phyloP scores from a whole-genome alignment of 2,113 vertebrate genomes.

The Drymodes brunneopygia region DNA sequence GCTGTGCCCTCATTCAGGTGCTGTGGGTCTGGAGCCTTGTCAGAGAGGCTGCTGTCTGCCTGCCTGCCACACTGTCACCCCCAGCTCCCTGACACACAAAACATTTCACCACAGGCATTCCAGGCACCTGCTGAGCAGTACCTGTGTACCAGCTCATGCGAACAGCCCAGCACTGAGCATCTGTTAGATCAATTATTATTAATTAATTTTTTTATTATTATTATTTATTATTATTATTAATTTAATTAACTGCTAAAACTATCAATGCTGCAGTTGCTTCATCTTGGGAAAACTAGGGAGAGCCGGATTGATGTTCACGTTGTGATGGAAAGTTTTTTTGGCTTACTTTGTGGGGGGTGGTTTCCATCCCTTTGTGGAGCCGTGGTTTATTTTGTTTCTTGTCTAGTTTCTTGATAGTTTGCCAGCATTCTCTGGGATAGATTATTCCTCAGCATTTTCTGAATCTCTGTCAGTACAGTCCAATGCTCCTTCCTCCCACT shows the following conservation, averaged over 20 bases:
- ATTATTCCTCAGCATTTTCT: constrained; percentile 50
- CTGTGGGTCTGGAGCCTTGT: not conserved
- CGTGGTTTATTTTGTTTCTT: constrained; percentile 47
- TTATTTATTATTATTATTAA: too few relatives aligned
- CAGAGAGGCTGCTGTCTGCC: not conserved
- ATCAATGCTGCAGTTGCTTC: not conserved
- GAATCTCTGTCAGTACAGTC: not conserved
- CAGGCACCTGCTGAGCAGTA: not conserved
- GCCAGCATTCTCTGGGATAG: constrained; percentile 27
- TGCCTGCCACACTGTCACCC: not conserved
- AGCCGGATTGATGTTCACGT: not conserved
- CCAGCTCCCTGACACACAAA: not conserved
- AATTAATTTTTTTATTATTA: too few relatives aligned
- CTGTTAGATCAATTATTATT: not conserved
- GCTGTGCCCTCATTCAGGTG: fast-evolving
- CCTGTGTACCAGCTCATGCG: not conserved
- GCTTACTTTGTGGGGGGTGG: constrained; percentile 48
- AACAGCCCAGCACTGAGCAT: not conserved
- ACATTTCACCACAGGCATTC: not conserved
- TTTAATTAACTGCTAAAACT: not conserved
- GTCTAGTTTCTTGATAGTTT: constrained; percentile 12
- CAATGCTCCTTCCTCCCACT: not conserved
- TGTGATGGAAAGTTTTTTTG: constrained; percentile 59
- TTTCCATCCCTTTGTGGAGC: constrained; percentile 31
- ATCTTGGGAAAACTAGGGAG: constrained; percentile 35